Conservation (phyloP, 2,113 vertebrate species). For the Malurus elegans region DNA sequence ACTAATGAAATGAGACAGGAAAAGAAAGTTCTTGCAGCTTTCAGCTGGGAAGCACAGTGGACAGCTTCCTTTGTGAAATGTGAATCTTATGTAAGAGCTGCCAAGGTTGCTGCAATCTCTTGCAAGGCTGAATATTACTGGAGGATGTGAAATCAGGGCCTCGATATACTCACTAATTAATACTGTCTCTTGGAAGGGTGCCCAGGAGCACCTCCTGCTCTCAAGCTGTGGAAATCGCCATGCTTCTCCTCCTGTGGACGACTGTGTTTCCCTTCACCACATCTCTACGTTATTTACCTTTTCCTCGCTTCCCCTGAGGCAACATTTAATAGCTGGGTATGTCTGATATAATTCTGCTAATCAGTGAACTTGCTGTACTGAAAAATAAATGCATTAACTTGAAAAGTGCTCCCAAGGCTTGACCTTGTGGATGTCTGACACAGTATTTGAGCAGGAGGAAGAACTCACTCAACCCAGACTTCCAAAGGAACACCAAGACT, state of each 20-base stretch:
- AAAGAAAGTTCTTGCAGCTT: neutral
- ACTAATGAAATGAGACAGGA: neutral
- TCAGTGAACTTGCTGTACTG: neutral
- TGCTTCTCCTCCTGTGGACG: neutral
- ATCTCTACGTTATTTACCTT: neutral
- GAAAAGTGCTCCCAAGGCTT: neutral
- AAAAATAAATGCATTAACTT: neutral
- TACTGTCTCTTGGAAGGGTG: neutral
- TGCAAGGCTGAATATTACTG: neutral
- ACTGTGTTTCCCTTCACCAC: neutral
- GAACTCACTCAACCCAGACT: slow-evolving; percentile 12
- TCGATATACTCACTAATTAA: neutral
- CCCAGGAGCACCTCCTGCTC: neutral
- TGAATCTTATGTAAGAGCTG: neutral
- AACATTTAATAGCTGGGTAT: neutral
- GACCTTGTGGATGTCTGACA: slow-evolving; percentile 28
- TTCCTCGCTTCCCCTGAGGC: neutral
- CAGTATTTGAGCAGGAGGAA: neutral
- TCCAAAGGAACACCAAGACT: slow-evolving; percentile 1
- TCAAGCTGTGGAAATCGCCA: neutral
- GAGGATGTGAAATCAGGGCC: neutral
- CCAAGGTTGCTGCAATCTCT: neutral
- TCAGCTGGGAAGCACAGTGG: neutral
- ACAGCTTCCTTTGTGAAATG: neutral
- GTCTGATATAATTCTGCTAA: neutral